These are phyloP conservation scores for Adelges cooleyi DNA, from an alignment of 1,140 invertebrate species.

Conservation along the genomic window DNA sequence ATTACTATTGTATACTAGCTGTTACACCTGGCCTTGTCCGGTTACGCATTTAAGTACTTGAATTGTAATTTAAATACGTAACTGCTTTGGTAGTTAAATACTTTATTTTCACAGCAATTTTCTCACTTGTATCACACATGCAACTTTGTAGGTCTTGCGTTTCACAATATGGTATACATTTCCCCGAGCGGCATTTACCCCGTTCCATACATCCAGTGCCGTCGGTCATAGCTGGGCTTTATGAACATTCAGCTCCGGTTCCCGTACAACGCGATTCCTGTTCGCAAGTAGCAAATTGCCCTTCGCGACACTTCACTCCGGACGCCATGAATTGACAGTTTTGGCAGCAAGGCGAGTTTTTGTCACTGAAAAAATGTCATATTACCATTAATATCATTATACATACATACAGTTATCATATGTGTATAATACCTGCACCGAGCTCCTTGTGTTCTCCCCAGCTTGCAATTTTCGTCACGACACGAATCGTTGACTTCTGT, in stretches of 20 bases:
- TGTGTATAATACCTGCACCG: slow-evolving; percentile 47
- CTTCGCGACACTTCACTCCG: slow-evolving; percentile 72
- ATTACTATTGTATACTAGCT: no score
- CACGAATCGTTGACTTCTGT: slow-evolving; percentile 84
- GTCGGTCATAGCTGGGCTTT: slow-evolving; percentile 75
- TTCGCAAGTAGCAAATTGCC: slow-evolving; percentile 79
- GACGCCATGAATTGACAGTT: no score
- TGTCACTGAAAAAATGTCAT: slow-evolving; percentile 61
- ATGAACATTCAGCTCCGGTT: slow-evolving; percentile 57
- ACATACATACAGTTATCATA: background rate
- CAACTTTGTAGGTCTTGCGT: slow-evolving; percentile 78
- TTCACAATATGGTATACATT: slow-evolving; percentile 88
- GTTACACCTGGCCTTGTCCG: no score
- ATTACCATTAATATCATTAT: background rate
- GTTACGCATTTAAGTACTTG: no score
- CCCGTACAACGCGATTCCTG: slow-evolving; percentile 72
- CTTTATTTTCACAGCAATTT: no score
- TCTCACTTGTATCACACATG: no score
- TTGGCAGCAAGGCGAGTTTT: no score
- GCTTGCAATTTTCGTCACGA: slow-evolving; percentile 83
- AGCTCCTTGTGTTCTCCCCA: slow-evolving; percentile 62
- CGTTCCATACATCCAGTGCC: slow-evolving; percentile 76
- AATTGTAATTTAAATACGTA: no score
- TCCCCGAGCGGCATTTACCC: no score
- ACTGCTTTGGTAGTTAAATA: no score